phyloP scores from a whole-genome alignment of 2,113 vertebrate genomes.

The Melanerpes aurifrons region DNA sequence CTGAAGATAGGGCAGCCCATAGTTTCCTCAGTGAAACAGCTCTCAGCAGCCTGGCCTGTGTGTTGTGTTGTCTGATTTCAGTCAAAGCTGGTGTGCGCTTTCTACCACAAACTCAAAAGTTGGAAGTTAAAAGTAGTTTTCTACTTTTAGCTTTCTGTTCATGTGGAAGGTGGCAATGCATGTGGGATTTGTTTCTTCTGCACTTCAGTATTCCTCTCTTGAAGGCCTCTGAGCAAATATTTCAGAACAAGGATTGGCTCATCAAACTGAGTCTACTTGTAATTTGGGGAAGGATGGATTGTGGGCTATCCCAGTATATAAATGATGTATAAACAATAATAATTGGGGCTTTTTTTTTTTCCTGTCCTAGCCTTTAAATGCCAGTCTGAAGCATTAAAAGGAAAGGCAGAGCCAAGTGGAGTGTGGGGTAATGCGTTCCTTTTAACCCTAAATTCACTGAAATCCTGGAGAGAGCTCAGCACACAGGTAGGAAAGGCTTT shows the following conservation, averaged over 20 bases:
- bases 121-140: neutral
- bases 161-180: fast-evolving
- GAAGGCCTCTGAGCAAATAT: neutral
- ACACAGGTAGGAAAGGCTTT: neutral
- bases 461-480: neutral
- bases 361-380: neutral
- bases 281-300: neutral
- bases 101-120: neutral
- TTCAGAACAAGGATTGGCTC: neutral
- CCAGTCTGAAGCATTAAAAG: neutral
- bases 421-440: neutral
- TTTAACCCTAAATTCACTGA: fast-evolving
- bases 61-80: neutral
- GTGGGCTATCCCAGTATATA: neutral
- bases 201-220: neutral
- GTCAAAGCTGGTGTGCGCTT: neutral
- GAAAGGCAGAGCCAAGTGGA: neutral
- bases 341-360: neutral
- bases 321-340: no score
- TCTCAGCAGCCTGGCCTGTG: neutral
- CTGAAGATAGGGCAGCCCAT: neutral
- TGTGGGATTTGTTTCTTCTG: fast-evolving
- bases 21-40: neutral
- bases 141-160: neutral
- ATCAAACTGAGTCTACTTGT: neutral